phyloP scores from a whole-genome alignment of 2,888 invertebrate genomes.

The Xylocampa areola region DNA sequence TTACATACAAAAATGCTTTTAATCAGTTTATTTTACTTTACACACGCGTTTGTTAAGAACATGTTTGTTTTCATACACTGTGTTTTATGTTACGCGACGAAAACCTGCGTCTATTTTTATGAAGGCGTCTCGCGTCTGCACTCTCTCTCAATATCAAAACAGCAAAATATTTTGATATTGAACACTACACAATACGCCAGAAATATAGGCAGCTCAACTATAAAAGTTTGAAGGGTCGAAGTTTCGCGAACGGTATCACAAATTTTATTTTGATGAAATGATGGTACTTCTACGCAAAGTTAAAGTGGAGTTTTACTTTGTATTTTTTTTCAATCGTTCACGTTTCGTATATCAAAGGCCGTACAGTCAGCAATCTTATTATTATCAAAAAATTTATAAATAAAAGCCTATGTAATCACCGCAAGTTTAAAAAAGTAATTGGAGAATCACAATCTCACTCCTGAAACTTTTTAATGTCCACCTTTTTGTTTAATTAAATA shows the following conservation, averaged over 20 bases:
- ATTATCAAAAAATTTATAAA: too few species aligned
- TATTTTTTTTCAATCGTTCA: too few species aligned
- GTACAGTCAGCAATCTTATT: too few species aligned
- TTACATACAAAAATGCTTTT: constrained; percentile 39
- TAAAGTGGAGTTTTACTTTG: too few species aligned
- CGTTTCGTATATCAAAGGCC: too few species aligned
- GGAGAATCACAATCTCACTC: too few species aligned
- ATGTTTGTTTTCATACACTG: constrained; percentile 46
- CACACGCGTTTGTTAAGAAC: constrained; percentile 28
- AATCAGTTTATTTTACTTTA: constrained; percentile 41
- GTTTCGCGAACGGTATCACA: constrained; percentile 2
- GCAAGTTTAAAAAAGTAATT: too few species aligned
- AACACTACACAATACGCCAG: constrained; percentile 4
- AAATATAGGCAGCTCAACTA: constrained; percentile 7
- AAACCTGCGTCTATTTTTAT: constrained; percentile 55
- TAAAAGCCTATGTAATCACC: too few species aligned
- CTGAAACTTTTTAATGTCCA: too few species aligned
- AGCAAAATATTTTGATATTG: constrained; percentile 20
- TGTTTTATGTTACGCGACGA: constrained; percentile 38
- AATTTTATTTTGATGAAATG: constrained; percentile 24
- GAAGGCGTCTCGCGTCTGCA: constrained; percentile 37
- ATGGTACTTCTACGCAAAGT: constrained; percentile 11
- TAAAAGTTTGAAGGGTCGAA: constrained; percentile 13
- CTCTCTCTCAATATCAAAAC: constrained; percentile 20
- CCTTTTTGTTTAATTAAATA: too few species aligned